Conservation (phyloP, 2,888 invertebrate species). For the Cryptosula pallasiana region DNA sequence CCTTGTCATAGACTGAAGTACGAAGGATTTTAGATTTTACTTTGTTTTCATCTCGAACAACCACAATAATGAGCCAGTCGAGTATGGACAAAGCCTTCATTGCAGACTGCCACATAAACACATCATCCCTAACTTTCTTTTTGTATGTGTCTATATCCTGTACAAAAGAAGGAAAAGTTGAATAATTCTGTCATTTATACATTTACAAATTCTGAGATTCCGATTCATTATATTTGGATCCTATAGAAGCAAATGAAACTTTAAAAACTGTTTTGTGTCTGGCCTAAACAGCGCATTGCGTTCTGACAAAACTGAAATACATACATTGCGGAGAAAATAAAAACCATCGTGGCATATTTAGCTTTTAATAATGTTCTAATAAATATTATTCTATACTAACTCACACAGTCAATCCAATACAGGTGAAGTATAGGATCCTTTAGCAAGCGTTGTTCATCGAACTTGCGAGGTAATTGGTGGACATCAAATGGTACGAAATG, state of each 20-base stretch:
- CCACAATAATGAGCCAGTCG: constrained; percentile 89
- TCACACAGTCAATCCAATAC: constrained; percentile 92
- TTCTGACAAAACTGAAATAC: too few relatives aligned
- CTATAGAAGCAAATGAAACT: too few relatives aligned
- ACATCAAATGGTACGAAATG: constrained; percentile 74
- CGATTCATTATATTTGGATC: too few relatives aligned
- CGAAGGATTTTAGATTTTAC: constrained; percentile 78
- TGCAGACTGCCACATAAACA: constrained; percentile 79
- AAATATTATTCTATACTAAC: too few relatives aligned
- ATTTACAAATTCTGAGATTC: too few relatives aligned
- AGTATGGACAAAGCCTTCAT: constrained; percentile 69
- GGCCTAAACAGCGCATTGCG: too few relatives aligned
- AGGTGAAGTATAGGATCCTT: constrained; percentile 87
- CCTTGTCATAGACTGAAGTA: constrained; percentile 88
- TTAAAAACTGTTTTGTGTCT: too few relatives aligned
- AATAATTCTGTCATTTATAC: too few relatives aligned
- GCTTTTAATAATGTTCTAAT: too few relatives aligned
- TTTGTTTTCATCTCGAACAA: constrained; percentile 84
- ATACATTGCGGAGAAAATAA: too few relatives aligned
- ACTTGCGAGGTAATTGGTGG: constrained; percentile 66
- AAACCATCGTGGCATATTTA: too few relatives aligned
- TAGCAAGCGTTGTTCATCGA: constrained; percentile 65
- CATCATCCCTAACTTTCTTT: constrained; percentile 77
- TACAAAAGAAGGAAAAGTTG: too few relatives aligned
- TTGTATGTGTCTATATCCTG: constrained; percentile 93